Evolutionary conservation across 1,140 invertebrate species (phyloP), one percentile per base, ranked within the genome.

Genomic region (Bombus confusus): DNA sequence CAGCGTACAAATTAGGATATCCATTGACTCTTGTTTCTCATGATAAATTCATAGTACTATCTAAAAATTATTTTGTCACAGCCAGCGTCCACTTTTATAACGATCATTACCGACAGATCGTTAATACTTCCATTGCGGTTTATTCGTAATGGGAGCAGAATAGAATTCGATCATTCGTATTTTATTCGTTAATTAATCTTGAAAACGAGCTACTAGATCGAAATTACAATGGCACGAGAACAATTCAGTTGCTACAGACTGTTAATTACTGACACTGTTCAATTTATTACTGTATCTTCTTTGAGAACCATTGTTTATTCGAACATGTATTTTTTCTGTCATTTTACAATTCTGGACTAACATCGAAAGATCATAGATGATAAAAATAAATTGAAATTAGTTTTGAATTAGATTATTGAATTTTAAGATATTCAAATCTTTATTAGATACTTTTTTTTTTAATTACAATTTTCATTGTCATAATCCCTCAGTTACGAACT

Each of bases 41-140:
- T 52, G 18, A 52, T 52, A 52, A 5, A 52, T 52, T 22, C 47
- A 8, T 52, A 52, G 18, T 8, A 52, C 5, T 52, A 52, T 52
- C 47, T 52, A 52, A 5, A 52, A 66, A 76, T 83, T 66, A 47
- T 47, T 66, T 82, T 74, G 37, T 64, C 52, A 34, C 71, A 3
- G 8, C 6, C 6, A 52, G 47, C 47, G 18, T 13, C 39, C 39
- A 37, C 2, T 62, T 66, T 52, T 52, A 37, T 47, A 59, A 4
- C 28, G 28, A 41, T 66, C 43, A 8, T 57, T 5, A 2, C 18
- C 13, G 43, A 22, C 47, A 31, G 39, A 39, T 6, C 74, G 37
- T 83, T 83, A 69, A 83, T 77, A 57, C 78, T 34, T 83, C n/a
- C 37, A 83, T 64, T 3, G 6, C 1, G 34, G 1, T 1, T 0